A percentile compares a stretch with the other conserved stretches of the same genome.
These are phyloP conservation scores for Lipophrys pholis DNA, from an alignment of 2,113 vertebrate genomes.

Conservation along the genomic window DNA sequence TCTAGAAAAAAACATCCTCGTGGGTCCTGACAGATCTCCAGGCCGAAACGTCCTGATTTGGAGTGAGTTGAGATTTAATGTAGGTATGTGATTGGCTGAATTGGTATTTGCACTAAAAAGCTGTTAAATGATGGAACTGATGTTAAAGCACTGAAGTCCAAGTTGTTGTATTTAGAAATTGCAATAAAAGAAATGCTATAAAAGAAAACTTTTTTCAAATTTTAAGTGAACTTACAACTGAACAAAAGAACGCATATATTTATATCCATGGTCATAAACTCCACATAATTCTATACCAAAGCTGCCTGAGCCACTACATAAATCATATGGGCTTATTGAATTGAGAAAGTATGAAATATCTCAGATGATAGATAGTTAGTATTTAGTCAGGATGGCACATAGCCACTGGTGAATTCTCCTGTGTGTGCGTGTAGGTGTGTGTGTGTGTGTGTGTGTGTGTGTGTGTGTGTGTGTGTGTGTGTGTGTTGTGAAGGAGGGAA, in stretches of 20 bases:
- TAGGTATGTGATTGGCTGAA: too few relatives aligned
- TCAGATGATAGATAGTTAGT: conserved; percentile 74
- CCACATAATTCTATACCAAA: conserved; percentile 43
- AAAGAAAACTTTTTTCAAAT: background rate
- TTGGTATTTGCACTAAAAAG: too few relatives aligned
- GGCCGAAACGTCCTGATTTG: too few relatives aligned
- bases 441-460: conserved; percentile 30
- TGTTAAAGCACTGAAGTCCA: too few relatives aligned
- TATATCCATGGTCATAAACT: conserved; percentile 37
- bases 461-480: conserved; percentile 6
- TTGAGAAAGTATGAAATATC: conserved; percentile 70
- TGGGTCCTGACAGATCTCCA: too few relatives aligned
- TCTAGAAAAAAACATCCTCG: too few relatives aligned
- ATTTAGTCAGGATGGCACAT: conserved; percentile 66
- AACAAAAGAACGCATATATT: conserved; percentile 40
- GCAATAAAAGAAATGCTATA: too few relatives aligned
- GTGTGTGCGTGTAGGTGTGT: conserved; percentile 26
- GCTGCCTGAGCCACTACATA: conserved; percentile 54
- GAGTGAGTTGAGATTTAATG: too few relatives aligned
- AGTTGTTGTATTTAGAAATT: too few relatives aligned
- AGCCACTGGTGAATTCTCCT: conserved; percentile 43
- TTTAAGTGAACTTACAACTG: conserved; percentile 16
- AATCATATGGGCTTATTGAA: conserved; percentile 74
- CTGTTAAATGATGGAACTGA: too few relatives aligned
- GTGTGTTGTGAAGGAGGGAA: background rate